These are phyloP conservation scores for Oxygymnocypris stewartii DNA, from an alignment of 2,113 vertebrate species.

Conservation along the genomic window DNA sequence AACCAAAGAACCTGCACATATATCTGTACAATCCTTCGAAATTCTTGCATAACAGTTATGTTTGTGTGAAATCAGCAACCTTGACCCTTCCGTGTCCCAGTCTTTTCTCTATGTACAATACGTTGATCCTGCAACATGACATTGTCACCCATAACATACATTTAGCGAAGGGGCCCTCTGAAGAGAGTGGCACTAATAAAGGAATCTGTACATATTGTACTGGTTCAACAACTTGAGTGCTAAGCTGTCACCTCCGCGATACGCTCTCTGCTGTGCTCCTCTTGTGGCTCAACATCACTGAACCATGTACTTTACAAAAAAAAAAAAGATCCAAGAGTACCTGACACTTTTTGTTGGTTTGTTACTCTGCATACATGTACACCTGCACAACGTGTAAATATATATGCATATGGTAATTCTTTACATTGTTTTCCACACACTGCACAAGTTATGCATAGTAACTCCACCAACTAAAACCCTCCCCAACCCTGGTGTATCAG, in stretches of 20 bases:
- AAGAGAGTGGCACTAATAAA: conserved; percentile 76
- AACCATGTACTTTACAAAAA: conserved; percentile 97
- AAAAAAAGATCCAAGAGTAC: conserved; percentile 83
- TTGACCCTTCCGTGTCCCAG: conserved; percentile 67
- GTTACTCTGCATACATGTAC: conserved; percentile 76
- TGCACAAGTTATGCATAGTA: conserved; percentile 96
- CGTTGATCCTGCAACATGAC: conserved; percentile 99
- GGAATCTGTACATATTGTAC: conserved; percentile 94
- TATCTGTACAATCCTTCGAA: conserved; percentile 95
- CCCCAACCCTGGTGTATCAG: conserved; percentile 50
- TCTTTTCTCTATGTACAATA: conserved; percentile 96
- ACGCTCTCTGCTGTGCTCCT: conserved; percentile 80
- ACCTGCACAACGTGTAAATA: conserved; percentile 68
- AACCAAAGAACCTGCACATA: conserved; percentile 83
- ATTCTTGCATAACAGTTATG: conserved; percentile 97
- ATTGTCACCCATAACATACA: conserved; percentile 99
- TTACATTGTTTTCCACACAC: conserved; percentile 81
- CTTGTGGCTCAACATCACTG: conserved; percentile 89
- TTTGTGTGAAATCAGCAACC: conserved; percentile 87
- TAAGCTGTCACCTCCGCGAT: conserved; percentile 85
- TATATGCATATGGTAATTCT: conserved; percentile 77
- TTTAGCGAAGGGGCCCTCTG: conserved; percentile 98
- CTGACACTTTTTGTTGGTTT: conserved; percentile 85
- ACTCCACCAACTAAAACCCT: conserved; percentile 74
- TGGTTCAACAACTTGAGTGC: conserved; percentile 93